Conservation (phyloP, 2,113 vertebrate genomes). For the Takifugu flavidus region DNA sequence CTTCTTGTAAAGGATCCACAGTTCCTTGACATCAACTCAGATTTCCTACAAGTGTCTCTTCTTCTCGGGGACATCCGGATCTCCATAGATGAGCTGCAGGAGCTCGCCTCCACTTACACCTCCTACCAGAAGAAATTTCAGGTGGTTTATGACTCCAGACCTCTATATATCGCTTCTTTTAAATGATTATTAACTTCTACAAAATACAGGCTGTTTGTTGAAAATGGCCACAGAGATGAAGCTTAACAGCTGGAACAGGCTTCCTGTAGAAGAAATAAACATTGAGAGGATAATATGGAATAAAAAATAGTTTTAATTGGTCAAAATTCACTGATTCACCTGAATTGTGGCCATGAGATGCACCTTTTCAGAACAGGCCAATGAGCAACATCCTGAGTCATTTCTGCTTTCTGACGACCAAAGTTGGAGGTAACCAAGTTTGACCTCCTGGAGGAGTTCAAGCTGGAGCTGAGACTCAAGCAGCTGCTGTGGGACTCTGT, state of each 20-base stretch:
- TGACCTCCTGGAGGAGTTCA: constrained; percentile 77
- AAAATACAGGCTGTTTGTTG: too few relatives aligned
- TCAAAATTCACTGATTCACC: too few relatives aligned
- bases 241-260: too few relatives aligned
- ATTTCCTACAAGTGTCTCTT: constrained; percentile 68
- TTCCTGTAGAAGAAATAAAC: too few relatives aligned
- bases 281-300: too few relatives aligned
- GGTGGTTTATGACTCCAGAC: constrained; percentile 60
- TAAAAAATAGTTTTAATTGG: too few relatives aligned
- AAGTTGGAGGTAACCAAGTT: constrained; percentile 83
- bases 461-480: constrained; percentile 77
- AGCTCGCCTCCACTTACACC: constrained; percentile 76
- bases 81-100: constrained; percentile 80
- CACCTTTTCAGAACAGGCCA: background rate
- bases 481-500: constrained; percentile 82
- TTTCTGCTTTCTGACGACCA: constrained; percentile 3
- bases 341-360: background rate
- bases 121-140: constrained; percentile 85
- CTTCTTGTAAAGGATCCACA: constrained; percentile 74
- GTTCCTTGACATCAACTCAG: constrained; percentile 77
- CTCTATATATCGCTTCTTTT: background rate
- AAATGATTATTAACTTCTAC: background rate
- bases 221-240: background rate
- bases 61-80: constrained; percentile 73
- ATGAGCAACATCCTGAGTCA: background rate